Base-by-base conservation (phyloP, 2,113 vertebrate genomes). In the Salvelinus alpinus region DNA sequence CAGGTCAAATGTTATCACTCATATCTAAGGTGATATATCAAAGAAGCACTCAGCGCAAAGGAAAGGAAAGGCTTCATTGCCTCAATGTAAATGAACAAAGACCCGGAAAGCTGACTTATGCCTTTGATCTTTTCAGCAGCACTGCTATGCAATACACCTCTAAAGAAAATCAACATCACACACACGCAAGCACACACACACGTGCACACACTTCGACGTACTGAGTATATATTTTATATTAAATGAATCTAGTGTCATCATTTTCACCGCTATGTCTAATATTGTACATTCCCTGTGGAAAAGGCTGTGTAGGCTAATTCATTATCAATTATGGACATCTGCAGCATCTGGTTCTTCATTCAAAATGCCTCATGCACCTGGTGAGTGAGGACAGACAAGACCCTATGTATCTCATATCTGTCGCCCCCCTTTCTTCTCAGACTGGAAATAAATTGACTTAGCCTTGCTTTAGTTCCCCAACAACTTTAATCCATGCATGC, bases 381-480 rank as follows among this genome's bases (percentile, higher is more conserved):
- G 78, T 73, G 85, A 79, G 85, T 80, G 89, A 87, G 72, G 84
- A 86, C 78, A 90, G 87, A 88, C 81, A 60, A 80, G 82, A 85
- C 75, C 77, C 78, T 86, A 71, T 76, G 76, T 71, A 14, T 84
- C 85, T 86, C 83, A 72, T 59, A 78, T 87, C 80, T 76, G 81
- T 84, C 72, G 67, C 80, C 74, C 75, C 24, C 3, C 7, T 86
- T 87, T 79, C 87, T 84, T 70, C 75, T 84, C 88, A 88, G 84
- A 89, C 73, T 11, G 85, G 74, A 87, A 88, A 90, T 89, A 89
- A 83, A 88, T 87, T n/a, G 78, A 87, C 85, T 71, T 54, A 76
- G 78, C 60, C 29, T 2, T 22, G 73, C 83, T 89, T 89, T 83
- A 81, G 16, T 81, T 74, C 51, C 71, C 57, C 51, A 2, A 78